A percentile compares a stretch with the other conserved stretches of the same genome.
Conservation (phyloP, 2,888 invertebrate species). For the Salpingus planirostris region DNA sequence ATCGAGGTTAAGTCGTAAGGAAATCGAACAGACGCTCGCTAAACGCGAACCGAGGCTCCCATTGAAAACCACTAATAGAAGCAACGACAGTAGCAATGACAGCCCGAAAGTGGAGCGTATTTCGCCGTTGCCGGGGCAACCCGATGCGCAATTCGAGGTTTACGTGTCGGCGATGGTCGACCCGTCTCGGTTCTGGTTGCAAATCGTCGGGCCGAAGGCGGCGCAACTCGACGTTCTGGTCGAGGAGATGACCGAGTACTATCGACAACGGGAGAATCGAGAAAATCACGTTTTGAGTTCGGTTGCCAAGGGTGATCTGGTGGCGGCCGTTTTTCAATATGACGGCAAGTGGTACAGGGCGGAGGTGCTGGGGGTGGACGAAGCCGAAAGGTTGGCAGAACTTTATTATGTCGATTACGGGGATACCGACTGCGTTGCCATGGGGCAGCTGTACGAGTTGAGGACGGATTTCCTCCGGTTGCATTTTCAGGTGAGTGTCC, state of each 20-base stretch:
- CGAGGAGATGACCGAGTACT: slow-evolving; percentile 75
- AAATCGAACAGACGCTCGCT: slow-evolving; percentile 42
- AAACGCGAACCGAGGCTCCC: slow-evolving; percentile 46
- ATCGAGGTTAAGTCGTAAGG: slow-evolving; percentile 41
- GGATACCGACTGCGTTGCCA: slow-evolving; percentile 61
- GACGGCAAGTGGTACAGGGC: slow-evolving; percentile 74
- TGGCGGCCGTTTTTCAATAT: slow-evolving; percentile 73
- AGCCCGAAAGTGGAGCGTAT: slow-evolving; percentile 33
- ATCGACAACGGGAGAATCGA: slow-evolving; percentile 55
- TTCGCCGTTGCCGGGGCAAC: slow-evolving; percentile 32
- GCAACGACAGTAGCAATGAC: slow-evolving; percentile 14
- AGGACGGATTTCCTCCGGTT: slow-evolving; percentile 66
- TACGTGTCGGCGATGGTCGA: slow-evolving; percentile 79
- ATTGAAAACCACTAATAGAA: slow-evolving; percentile 21
- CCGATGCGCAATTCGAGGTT: slow-evolving; percentile 64
- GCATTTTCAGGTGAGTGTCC: slow-evolving; percentile 80
- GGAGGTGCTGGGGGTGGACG: slow-evolving; percentile 57
- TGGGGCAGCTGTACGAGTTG: slow-evolving; percentile 60
- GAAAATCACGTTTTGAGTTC: slow-evolving; percentile 47
- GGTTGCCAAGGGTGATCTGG: slow-evolving; percentile 66
- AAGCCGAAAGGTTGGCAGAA: slow-evolving; percentile 54
- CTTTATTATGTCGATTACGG: slow-evolving; percentile 86
- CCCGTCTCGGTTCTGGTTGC: slow-evolving; percentile 78
- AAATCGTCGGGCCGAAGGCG: slow-evolving; percentile 64
- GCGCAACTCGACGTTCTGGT: slow-evolving; percentile 71